Evolutionary conservation across 1,140 invertebrate species (phyloP), one percentile per base, ranked within the genome.

Genomic region (Antheraea mylitta): DNA sequence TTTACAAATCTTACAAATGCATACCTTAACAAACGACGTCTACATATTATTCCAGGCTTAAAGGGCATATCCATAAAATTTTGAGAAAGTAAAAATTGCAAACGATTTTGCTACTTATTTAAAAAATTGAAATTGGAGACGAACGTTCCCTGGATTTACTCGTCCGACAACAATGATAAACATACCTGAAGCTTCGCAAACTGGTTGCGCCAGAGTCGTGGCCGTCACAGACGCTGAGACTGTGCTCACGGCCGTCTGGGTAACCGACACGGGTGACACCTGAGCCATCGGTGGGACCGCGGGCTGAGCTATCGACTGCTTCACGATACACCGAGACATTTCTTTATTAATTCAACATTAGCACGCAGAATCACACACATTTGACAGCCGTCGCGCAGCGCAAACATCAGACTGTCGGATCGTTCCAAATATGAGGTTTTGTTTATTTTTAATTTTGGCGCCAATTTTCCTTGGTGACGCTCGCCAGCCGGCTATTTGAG

Each of bases 381-480:
- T 73, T 79, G 81, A 86, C 84, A 84, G 71, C 75, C 79, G 69
- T 67, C 69, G 69, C 68, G 74, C 78, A 75, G 72, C 77, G 81
- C 80, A 86, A 90, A 91, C 85, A 91, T 85, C 67, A 77, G 87
- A 90, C 89, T 91, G 89, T 86, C 86, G 84, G 67, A 70, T 58
- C 76, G 86, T 88, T 91, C 87, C 82, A 90, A 91, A 87, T 88
- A 82, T 86, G 87, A 87, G 73, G 79, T 82, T 89, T 89, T 89
- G 82, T 91, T 90, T 91, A 90, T 90, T 90, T 91, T 91, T 91
- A 91, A 85, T 83, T 88, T 89, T 90, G 86, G 87, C 87, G 89
- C 89, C 86, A 87, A 83, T 81, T 87, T 79, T 77, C 69, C 79
- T 68, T 72, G 69, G 79, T 85, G 82, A 83, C 80, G 82, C 73